Evolutionary conservation across 1,140 invertebrate genomes (phyloP), one percentile per base, ranked within the genome.

Genomic region (Apocrypta bakeri): DNA sequence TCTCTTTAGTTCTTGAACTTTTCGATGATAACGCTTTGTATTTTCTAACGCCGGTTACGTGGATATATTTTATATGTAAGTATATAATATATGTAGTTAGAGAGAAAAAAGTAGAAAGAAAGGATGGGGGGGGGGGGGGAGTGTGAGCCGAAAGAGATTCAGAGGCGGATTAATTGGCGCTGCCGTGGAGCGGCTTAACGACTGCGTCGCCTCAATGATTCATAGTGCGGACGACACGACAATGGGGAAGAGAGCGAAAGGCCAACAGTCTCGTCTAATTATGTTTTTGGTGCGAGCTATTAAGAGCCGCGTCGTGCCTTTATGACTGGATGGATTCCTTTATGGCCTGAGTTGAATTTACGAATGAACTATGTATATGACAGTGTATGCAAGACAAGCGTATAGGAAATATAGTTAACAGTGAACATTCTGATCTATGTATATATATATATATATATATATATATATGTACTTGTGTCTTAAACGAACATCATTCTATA

Each of bases 81-180:
- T 48, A 48, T 17, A 48, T 48, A 48, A 14, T 48, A 17, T 48
- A 48, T n/a, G n/a, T 1, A 17, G 12, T 1, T 48, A 14, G 42
- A 14, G 12, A 17, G 11, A 17, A 2, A 14, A 12, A 48, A 17
- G 1, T 48, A 1, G 14, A 17, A 9, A 42, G 40, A 14, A 12
- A 42, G 11, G 40, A 42, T 11, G 40, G 11, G 40, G 12, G 40
- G 11, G 40, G 12, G 11, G 40, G 3, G 33, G 33, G 33, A 37
- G 11, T 11, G 14, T 1, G 48, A 56, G 48, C 2, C 17, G n/a
- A 2, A 6, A 56, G 48, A 56, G 17, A 64, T 73, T 61, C 48
- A 27, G 25, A 66, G 33, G 24, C 24, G 12, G 61, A 74, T 81
- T 81, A 48, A 81, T 81, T 66, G 79, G 11, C 17, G 56, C 24